A percentile compares a stretch with the other conserved stretches of the same genome.
Conservation (phyloP, 2,888 invertebrate genomes). For the Drosophila neonasuta region DNA sequence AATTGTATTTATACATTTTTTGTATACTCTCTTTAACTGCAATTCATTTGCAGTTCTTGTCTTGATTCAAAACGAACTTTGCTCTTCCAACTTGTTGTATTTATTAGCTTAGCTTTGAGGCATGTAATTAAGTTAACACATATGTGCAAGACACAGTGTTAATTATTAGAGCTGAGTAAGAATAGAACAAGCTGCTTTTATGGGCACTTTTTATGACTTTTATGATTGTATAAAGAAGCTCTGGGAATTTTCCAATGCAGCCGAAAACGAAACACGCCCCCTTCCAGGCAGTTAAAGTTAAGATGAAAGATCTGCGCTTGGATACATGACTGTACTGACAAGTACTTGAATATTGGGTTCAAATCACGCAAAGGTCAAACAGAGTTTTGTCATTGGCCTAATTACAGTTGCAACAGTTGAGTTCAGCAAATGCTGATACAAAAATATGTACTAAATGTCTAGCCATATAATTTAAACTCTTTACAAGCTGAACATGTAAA, state of each 20-base stretch:
- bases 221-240: conserved; percentile 4
- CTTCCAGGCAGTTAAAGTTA: not conserved
- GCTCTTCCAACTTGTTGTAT: not conserved
- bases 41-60: not conserved
- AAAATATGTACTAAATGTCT: conserved; percentile 15
- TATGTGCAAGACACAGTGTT: conserved; percentile 50
- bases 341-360: conserved; percentile 9
- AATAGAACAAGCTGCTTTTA: conserved; percentile 40
- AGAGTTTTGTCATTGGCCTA: conserved; percentile 51
- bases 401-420: conserved; percentile 36
- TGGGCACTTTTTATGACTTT: conserved; percentile 16
- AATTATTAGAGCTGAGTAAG: conserved; percentile 43
- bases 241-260: conserved; percentile 45
- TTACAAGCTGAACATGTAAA: conserved; percentile 17
- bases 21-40: not conserved
- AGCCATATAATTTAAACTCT: conserved; percentile 46
- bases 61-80: not conserved
- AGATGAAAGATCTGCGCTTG: not conserved
- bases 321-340: not conserved
- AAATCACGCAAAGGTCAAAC: conserved; percentile 56
- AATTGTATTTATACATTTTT: too few relatives aligned
- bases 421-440: conserved; percentile 13
- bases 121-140: conserved; percentile 63
- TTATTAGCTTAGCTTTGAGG: conserved; percentile 10
- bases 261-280: conserved; percentile 35